Evolutionary conservation across 2,888 invertebrate genomes (phyloP).

Genomic region (Nemotelus pantherinus): DNA sequence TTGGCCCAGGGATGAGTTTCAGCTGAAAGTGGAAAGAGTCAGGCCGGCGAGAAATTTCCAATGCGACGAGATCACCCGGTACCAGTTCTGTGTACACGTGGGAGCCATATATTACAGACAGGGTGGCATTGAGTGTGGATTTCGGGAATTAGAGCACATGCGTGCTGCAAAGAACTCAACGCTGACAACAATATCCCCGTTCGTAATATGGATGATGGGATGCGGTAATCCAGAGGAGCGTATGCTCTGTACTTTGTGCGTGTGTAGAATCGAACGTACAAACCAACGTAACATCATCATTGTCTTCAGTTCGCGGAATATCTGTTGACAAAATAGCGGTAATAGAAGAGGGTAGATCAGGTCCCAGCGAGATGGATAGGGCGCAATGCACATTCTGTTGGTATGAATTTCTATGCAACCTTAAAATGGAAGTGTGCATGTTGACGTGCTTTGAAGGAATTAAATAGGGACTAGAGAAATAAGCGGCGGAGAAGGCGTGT

Average conservation of each 20-base stretch:
- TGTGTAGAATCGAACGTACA: background rate
- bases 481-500: conserved; percentile 4
- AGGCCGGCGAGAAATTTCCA: conserved; percentile 40
- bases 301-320: conserved; percentile 7
- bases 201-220: conserved; percentile 50
- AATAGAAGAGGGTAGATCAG: background rate
- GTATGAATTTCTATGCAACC: no score
- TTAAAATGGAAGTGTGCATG: no score
- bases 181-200: conserved; percentile 50
- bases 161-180: conserved; percentile 47
- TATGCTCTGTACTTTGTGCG: conserved; percentile 2
- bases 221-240: conserved; percentile 45
- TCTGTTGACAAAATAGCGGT: background rate
- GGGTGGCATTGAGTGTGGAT: conserved; percentile 31
- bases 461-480: background rate
- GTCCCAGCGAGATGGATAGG: background rate
- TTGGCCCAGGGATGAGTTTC: conserved; percentile 1
- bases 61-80: conserved; percentile 13
- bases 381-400: background rate
- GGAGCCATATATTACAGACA: conserved; percentile 38
- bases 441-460: background rate
- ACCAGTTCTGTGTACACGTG: conserved; percentile 32
- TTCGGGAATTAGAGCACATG: conserved; percentile 47
- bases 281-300: background rate
- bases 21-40: background rate